phyloP scores from a whole-genome alignment of 2,888 invertebrate genomes.

The Chalcis sispes region DNA sequence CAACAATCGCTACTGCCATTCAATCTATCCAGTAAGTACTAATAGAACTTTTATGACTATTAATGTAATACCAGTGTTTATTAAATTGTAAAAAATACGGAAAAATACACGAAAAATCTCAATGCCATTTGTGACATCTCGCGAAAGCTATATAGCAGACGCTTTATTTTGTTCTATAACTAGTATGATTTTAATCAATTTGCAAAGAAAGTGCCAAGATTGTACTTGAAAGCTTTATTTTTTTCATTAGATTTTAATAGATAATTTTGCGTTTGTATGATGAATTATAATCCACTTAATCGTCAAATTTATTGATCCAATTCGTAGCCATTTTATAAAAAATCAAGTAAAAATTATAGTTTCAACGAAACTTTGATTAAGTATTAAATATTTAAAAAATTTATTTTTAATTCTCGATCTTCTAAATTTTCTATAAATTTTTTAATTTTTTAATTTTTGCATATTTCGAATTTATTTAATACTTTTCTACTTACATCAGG shows the following conservation, averaged over 20 bases:
- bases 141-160: conserved; percentile 68
- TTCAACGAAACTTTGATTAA: conserved; percentile 25
- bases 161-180: conserved; percentile 62
- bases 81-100: conserved; percentile 1
- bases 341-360: conserved; percentile 31
- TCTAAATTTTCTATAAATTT: too few relatives aligned
- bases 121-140: conserved; percentile 67
- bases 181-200: conserved; percentile 59
- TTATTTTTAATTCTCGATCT: too few relatives aligned
- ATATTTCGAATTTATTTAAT: neutral
- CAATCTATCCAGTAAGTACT: conserved; percentile 63
- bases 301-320: conserved; percentile 50
- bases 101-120: conserved; percentile 50
- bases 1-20: conserved; percentile 62
- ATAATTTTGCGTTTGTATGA: too few relatives aligned
- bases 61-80: neutral
- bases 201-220: conserved; percentile 39
- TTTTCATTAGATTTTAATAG: too few relatives aligned
- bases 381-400: conserved; percentile 13
- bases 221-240: too few relatives aligned
- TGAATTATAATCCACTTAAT: conserved; percentile 43
- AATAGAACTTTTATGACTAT: too few relatives aligned
- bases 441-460: conserved; percentile 9
- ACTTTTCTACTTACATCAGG: neutral
- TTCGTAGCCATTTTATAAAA: conserved; percentile 54